A percentile compares a stretch with the other conserved stretches of the same genome.
Evolutionary conservation across 2,888 invertebrate species (phyloP).

Genomic region (Mesoligia furuncula): DNA sequence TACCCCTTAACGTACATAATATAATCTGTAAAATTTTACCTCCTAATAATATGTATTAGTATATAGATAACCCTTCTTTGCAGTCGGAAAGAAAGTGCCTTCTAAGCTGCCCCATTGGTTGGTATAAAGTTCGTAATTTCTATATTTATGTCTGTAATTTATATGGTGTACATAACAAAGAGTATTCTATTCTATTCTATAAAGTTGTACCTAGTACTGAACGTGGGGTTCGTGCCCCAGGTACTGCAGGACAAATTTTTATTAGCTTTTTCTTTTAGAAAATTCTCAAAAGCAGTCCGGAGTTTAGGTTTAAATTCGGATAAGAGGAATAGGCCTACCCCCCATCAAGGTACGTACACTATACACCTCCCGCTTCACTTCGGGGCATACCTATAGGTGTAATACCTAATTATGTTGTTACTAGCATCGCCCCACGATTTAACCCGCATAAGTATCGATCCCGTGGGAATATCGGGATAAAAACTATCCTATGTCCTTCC

Average conservation of each 20-base stretch:
- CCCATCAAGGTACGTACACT: background rate
- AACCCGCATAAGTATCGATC: too few species aligned
- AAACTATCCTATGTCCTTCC: too few species aligned
- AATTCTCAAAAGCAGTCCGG: background rate
- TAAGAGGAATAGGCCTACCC: background rate
- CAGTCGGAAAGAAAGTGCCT: background rate
- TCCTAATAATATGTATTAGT: too few species aligned
- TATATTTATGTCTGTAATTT: too few species aligned
- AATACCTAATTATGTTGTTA: background rate
- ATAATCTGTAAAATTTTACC: too few species aligned
- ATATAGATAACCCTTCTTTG: background rate
- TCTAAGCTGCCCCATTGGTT: too few species aligned
- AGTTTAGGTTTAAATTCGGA: background rate
- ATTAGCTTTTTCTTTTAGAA: background rate
- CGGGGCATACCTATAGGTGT: background rate
- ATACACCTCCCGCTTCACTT: background rate
- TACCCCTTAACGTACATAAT: too few species aligned
- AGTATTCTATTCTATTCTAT: too few species aligned
- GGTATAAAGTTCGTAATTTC: background rate
- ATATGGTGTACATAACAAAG: too few species aligned
- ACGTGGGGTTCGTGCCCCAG: too few species aligned
- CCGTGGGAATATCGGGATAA: too few species aligned
- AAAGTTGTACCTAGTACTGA: background rate
- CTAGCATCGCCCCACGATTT: too few species aligned
- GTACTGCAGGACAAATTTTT: background rate